Conservation (phyloP, 1,140 invertebrate genomes). For the Augochlora pura region DNA sequence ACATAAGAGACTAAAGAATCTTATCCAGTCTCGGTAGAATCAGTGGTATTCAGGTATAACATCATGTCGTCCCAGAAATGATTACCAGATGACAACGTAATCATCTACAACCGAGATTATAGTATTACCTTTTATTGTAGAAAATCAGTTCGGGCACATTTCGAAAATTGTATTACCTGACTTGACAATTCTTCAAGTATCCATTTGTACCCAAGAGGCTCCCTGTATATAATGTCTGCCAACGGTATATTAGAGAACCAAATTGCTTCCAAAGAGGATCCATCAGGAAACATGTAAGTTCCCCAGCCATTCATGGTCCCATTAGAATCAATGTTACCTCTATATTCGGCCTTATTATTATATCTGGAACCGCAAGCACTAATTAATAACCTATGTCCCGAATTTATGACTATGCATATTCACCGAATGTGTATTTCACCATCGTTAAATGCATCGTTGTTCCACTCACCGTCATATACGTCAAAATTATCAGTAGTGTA, state of each 20-base stretch:
- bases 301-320: slow-evolving; percentile 54
- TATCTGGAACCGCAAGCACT: slow-evolving; percentile 41
- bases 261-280: slow-evolving; percentile 41
- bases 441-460: slow-evolving; percentile 35
- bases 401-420: neutral
- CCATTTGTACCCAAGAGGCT: slow-evolving; percentile 59
- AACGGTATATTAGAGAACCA: slow-evolving; percentile 58
- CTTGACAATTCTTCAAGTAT: slow-evolving; percentile 4
- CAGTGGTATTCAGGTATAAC: neutral
- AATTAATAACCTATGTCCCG: neutral
- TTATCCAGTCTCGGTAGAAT: neutral
- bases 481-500: slow-evolving; percentile 61
- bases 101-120: slow-evolving; percentile 29
- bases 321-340: slow-evolving; percentile 44
- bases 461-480: slow-evolving; percentile 58
- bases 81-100: slow-evolving; percentile 57
- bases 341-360: slow-evolving; percentile 57
- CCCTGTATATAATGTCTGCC: slow-evolving; percentile 46
- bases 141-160: neutral
- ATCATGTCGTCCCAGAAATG: slow-evolving; percentile 54
- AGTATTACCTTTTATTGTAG: neutral
- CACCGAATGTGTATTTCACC: slow-evolving; percentile 51
- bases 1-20: neutral
- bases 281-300: slow-evolving; percentile 61
- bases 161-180: slow-evolving; percentile 18